These are phyloP conservation scores for Anodontia alba DNA, from an alignment of 2,888 invertebrate genomes.

Conservation along the genomic window DNA sequence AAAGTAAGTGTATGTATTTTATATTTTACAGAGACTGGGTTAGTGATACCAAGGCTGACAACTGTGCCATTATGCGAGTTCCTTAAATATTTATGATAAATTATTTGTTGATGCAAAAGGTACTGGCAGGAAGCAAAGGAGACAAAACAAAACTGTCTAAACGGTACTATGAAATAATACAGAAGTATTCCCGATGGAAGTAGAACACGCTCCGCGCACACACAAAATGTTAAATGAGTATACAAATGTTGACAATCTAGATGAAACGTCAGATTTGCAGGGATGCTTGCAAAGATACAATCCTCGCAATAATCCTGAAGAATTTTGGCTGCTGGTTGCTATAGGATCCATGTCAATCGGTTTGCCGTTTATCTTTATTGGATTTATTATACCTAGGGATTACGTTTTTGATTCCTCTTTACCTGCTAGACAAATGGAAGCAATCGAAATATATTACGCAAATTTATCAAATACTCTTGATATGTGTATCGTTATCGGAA, in stretches of 20 bases:
- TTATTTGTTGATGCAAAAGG: too few relatives aligned
- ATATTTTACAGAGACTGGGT: too few relatives aligned
- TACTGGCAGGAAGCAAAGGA: too few relatives aligned
- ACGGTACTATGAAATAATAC: too few relatives aligned
- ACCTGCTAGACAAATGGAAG: slow-evolving; percentile 75
- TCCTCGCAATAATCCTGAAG: slow-evolving; percentile 32
- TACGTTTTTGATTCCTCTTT: slow-evolving; percentile 66
- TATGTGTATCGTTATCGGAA: slow-evolving; percentile 68
- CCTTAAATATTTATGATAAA: too few relatives aligned
- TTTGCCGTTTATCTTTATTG: slow-evolving; percentile 64
- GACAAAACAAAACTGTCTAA: too few relatives aligned
- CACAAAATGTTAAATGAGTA: too few relatives aligned
- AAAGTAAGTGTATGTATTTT: too few relatives aligned
- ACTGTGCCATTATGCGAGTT: too few relatives aligned
- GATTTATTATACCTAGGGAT: slow-evolving; percentile 70
- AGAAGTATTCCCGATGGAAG: too few relatives aligned
- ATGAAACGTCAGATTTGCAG: background rate
- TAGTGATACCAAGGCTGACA: too few relatives aligned
- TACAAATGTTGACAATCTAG: background rate
- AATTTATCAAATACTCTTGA: slow-evolving; percentile 62
- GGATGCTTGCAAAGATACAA: background rate
- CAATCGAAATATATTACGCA: slow-evolving; percentile 68
- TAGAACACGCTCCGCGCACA: too few relatives aligned
- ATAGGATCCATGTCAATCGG: slow-evolving; percentile 63
- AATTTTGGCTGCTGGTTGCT: slow-evolving; percentile 51